Conservation (phyloP, 1,140 invertebrate genomes). For the Laodelphax striatellus region DNA sequence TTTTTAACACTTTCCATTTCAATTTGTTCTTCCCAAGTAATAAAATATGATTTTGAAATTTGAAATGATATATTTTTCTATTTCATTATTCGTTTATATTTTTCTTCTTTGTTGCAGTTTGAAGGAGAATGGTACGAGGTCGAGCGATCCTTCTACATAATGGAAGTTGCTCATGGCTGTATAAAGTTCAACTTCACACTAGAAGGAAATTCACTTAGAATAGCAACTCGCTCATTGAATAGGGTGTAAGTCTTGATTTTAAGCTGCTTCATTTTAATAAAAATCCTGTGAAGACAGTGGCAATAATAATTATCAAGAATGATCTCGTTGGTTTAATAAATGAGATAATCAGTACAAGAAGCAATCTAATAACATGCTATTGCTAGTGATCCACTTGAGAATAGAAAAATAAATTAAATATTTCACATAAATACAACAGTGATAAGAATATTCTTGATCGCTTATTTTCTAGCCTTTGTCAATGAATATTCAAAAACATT, state of each 20-base stretch:
- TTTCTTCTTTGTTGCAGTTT: slow-evolving; percentile 39
- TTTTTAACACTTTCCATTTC: too few relatives aligned
- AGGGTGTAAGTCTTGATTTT: slow-evolving; percentile 42
- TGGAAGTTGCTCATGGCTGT: slow-evolving; percentile 52
- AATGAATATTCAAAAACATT: too few relatives aligned
- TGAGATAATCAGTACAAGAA: too few relatives aligned
- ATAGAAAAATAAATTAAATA: not conserved
- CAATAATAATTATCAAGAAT: too few relatives aligned
- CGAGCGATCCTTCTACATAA: slow-evolving; percentile 54
- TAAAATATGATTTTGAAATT: too few relatives aligned
- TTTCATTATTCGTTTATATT: not conserved
- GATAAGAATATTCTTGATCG: not conserved
- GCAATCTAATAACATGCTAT: too few relatives aligned
- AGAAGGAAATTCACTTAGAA: slow-evolving; percentile 38
- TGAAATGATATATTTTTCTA: not conserved
- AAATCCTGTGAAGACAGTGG: too few relatives aligned
- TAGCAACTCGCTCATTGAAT: slow-evolving; percentile 44
- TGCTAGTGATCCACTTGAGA: slow-evolving; percentile 15
- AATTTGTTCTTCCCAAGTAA: too few relatives aligned
- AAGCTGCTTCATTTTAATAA: too few relatives aligned
- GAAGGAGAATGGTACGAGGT: slow-evolving; percentile 57
- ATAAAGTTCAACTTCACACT: slow-evolving; percentile 43
- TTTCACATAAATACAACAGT: slow-evolving; percentile 8
- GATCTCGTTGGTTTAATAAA: too few relatives aligned
- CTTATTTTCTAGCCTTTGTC: too few relatives aligned